phyloP scores from a whole-genome alignment of 30 jellyfish, hydroid and myxozoan genomes.

The Nemopilema nomurai region DNA sequence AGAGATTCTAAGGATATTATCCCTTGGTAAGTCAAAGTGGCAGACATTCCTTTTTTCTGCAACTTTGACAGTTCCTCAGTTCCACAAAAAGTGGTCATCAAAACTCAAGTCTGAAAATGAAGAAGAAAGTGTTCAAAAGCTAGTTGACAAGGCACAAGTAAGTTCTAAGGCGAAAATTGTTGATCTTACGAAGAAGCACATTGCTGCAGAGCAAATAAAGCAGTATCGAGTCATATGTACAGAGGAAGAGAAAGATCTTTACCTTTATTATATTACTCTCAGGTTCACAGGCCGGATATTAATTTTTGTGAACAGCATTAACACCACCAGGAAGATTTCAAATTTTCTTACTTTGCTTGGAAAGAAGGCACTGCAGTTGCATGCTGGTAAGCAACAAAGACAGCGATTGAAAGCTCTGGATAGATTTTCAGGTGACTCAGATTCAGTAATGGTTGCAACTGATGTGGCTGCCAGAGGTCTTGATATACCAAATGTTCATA shows the following conservation, averaged over 20 bases:
- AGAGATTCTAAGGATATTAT: conserved; percentile 56
- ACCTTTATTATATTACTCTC: conserved; percentile 58
- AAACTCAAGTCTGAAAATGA: conserved; percentile 17
- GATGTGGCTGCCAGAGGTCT: conserved; percentile 99
- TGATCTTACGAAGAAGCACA: conserved; percentile 85
- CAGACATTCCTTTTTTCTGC: conserved; percentile 92
- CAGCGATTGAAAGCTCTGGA: conserved; percentile 86
- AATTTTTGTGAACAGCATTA: conserved; percentile 82
- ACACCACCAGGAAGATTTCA: conserved; percentile 65
- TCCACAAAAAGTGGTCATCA: conserved; percentile 49
- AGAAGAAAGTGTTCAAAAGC: conserved; percentile 52
- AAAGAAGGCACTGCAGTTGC: conserved; percentile 77
- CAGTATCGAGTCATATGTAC: conserved; percentile 80
- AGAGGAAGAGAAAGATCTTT: conserved; percentile 83
- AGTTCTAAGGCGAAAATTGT: conserved; percentile 73
- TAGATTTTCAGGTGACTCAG: conserved; percentile 44
- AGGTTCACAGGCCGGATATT: conserved; percentile 89
- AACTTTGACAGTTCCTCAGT: conserved; percentile 84
- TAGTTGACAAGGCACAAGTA: conserved; percentile 65
- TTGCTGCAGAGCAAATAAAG: conserved; percentile 78
- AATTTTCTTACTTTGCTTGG: conserved; percentile 67
- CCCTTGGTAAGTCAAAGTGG: conserved; percentile 39
- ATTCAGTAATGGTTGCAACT: conserved; percentile 84
- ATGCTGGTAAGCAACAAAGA: conserved; percentile 92
- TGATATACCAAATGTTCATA: conserved; percentile 85